Evolutionary conservation across 2,113 vertebrate genomes (phyloP).

Genomic region (Chascanopsetta lugubris): DNA sequence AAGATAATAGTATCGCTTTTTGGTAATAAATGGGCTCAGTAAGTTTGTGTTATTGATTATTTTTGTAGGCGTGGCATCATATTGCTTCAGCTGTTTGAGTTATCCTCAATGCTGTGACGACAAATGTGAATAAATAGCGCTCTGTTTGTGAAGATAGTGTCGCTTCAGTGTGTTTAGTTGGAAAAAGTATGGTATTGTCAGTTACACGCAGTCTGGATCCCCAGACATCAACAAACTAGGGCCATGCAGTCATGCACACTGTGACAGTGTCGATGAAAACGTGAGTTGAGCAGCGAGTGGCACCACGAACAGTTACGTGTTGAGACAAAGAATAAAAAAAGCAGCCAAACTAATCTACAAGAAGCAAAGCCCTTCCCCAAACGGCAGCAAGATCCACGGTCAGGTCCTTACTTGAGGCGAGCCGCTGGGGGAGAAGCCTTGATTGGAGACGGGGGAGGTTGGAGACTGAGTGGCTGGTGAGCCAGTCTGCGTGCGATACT

Average conservation of each 20-base stretch:
- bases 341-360: conserved; percentile 60
- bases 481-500: conserved; percentile 97
- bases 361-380: conserved; percentile 66
- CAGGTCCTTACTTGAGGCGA: conserved; percentile 97
- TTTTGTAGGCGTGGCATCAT: no score
- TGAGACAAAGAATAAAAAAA: conserved; percentile 56
- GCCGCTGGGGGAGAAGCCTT: conserved; percentile 99
- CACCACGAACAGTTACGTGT: conserved; percentile 64
- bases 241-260: conserved; percentile 56
- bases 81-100: no score
- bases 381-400: conserved; percentile 80
- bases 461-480: conserved; percentile 99
- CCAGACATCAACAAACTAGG: conserved; percentile 25
- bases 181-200: neutral
- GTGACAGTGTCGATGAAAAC: conserved; percentile 52
- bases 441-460: conserved; percentile 99
- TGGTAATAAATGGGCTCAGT: no score
- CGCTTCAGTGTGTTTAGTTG: no score
- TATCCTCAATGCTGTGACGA: no score
- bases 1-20: no score
- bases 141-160: no score
- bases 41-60: no score
- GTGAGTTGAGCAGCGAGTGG: conserved; percentile 58
- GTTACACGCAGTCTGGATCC: conserved; percentile 3
- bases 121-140: no score